Evolutionary conservation across 2,888 invertebrate species (phyloP).

Genomic region (Mesoligia furuncula): DNA sequence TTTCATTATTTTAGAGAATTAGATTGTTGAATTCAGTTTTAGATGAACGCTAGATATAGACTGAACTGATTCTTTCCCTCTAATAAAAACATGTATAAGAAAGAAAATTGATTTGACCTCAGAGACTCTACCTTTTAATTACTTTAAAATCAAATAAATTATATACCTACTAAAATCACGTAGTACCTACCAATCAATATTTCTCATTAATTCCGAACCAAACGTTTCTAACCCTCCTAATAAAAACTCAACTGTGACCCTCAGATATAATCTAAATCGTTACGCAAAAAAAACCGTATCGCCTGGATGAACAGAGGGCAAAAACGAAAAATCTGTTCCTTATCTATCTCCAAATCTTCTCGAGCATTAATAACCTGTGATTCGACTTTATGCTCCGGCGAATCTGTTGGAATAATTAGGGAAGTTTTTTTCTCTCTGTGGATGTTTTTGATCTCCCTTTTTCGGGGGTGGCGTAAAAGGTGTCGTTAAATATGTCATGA

Average conservation of each 20-base stretch:
- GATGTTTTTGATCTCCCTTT: conserved; percentile 1
- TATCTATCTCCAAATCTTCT: conserved; percentile 49
- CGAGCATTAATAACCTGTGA: conserved; percentile 57
- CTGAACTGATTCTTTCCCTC: neutral
- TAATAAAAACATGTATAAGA: neutral
- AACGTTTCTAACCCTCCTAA: neutral
- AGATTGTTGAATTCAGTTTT: neutral
- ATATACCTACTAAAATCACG: too few species aligned
- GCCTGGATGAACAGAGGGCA: conserved; percentile 34
- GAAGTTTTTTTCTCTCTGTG: conserved; percentile 10
- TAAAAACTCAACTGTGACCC: conserved; percentile 28
- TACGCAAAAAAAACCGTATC: conserved; percentile 43
- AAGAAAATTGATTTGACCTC: neutral
- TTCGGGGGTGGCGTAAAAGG: neutral
- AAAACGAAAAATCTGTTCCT: conserved; percentile 50
- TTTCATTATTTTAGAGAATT: neutral
- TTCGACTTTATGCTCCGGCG: conserved; percentile 48
- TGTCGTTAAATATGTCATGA: neutral
- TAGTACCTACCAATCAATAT: neutral
- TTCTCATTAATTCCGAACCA: conserved; percentile 9
- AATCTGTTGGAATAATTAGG: conserved; percentile 52
- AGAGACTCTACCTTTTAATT: neutral
- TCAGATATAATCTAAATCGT: conserved; percentile 47
- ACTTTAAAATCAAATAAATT: neutral
- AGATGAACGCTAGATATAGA: neutral